Evolutionary conservation across 1,140 invertebrate genomes (phyloP).

Genomic region (Achroia grisella): DNA sequence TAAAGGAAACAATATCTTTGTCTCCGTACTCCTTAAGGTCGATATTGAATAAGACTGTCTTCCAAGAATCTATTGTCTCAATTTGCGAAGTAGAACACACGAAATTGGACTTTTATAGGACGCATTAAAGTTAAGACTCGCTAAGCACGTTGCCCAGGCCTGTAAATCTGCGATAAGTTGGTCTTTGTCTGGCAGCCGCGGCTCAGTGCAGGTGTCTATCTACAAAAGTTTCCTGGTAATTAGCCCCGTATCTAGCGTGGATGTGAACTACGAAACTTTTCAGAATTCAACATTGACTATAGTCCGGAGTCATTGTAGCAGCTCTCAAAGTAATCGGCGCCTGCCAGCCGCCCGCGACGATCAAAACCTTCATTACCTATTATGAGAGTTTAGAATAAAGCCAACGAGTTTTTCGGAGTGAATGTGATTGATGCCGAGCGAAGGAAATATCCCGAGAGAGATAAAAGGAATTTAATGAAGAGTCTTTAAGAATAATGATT

Average conservation of each 20-base stretch:
- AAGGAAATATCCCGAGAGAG: conserved; percentile 70
- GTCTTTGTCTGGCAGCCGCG: conserved; percentile 59
- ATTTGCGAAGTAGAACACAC: conserved; percentile 8
- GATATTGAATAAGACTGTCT: conserved; percentile 44
- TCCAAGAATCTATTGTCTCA: conserved; percentile 31
- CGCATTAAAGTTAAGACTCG: conserved; percentile 32
- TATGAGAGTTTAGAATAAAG: conserved; percentile 73
- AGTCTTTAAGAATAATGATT: conserved; percentile 73
- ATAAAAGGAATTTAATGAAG: conserved; percentile 74
- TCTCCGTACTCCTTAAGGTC: conserved; percentile 30
- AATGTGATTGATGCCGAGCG: conserved; percentile 70
- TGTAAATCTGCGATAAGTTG: conserved; percentile 64
- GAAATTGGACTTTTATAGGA: conserved; percentile 26
- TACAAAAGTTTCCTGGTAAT: conserved; percentile 69
- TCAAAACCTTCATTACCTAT: conserved; percentile 71
- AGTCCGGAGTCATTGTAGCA: conserved; percentile 61
- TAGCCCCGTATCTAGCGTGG: conserved; percentile 65
- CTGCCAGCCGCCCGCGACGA: conserved; percentile 60
- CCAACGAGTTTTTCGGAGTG: conserved; percentile 71
- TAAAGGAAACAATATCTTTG: conserved; percentile 35
- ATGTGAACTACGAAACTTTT: conserved; percentile 66
- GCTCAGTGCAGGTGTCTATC: conserved; percentile 67
- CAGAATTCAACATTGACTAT: conserved; percentile 61
- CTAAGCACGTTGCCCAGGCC: conserved; percentile 17
- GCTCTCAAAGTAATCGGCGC: conserved; percentile 67